Percentiles rank a stretch among this genome's conserved stretches.
Evolutionary conservation across 2,888 invertebrate species (phyloP).

Genomic region (Dasysyrphus albostriatus): DNA sequence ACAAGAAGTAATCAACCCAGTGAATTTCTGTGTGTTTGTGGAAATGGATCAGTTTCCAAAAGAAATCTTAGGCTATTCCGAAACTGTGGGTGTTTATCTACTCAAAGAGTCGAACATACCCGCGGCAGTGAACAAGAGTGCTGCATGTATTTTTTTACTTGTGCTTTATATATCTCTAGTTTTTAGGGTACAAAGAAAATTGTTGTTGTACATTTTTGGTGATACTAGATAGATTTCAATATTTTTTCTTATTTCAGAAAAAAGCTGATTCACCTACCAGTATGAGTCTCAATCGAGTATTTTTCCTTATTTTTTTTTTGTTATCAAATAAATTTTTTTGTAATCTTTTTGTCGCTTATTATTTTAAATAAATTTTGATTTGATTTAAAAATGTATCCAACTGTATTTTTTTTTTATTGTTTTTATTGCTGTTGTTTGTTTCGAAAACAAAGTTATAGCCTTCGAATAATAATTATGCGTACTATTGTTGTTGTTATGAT

Average conservation of each 20-base stretch:
- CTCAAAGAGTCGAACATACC: conserved; percentile 34
- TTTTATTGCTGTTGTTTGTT: conserved; percentile 11
- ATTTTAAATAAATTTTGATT: conserved; percentile 25
- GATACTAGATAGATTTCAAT: conserved; percentile 51
- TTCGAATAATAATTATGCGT: background rate
- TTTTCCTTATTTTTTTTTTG: conserved; percentile 43
- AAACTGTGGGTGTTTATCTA: conserved; percentile 2
- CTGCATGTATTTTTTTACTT: conserved; percentile 51
- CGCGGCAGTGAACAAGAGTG: conserved; percentile 14
- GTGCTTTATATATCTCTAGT: conserved; percentile 51
- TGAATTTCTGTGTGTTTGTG: conserved; percentile 23
- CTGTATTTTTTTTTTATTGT: background rate
- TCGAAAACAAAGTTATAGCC: conserved; percentile 3
- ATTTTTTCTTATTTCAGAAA: background rate
- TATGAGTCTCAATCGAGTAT: conserved; percentile 17
- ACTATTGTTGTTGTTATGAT: background rate
- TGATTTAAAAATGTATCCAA: conserved; percentile 27
- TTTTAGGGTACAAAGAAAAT: conserved; percentile 62
- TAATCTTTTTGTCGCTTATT: conserved; percentile 10
- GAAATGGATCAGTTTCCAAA: conserved; percentile 35
- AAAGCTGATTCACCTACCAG: conserved; percentile 34
- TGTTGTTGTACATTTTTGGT: conserved; percentile 40
- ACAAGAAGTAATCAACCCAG: conserved; percentile 15
- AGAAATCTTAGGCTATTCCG: conserved; percentile 26
- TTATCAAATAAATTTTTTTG: conserved; percentile 48